These are phyloP conservation scores for Acromyrmex charruanus DNA, from an alignment of 1,140 invertebrate genomes.

Conservation along the genomic window DNA sequence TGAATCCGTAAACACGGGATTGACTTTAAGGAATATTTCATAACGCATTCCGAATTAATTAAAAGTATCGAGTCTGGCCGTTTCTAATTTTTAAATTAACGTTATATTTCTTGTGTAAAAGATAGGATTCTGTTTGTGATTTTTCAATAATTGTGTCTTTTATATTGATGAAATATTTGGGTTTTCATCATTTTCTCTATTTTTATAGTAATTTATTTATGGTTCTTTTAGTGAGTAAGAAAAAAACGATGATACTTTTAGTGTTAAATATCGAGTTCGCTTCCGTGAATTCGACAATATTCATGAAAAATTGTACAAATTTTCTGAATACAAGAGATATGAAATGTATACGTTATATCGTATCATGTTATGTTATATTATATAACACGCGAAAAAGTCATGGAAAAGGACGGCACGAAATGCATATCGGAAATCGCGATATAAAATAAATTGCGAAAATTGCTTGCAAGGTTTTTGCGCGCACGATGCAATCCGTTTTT, in stretches of 20 bases:
- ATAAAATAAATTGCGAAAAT: slow-evolving; percentile 53
- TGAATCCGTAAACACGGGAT: slow-evolving; percentile 7
- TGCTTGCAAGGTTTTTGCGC: slow-evolving; percentile 40
- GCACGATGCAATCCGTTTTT: slow-evolving; percentile 35
- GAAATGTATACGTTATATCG: slow-evolving; percentile 18
- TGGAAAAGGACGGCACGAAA: neutral
- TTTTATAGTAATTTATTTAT: too few relatives aligned
- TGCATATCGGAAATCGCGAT: slow-evolving; percentile 31
- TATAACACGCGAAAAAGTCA: slow-evolving; percentile 11
- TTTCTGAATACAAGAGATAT: slow-evolving; percentile 20
- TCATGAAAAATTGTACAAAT: slow-evolving; percentile 13
- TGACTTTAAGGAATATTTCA: slow-evolving; percentile 13
- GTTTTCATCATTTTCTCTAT: too few relatives aligned
- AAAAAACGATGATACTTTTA: too few relatives aligned
- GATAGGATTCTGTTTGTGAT: too few relatives aligned
- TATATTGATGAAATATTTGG: too few relatives aligned
- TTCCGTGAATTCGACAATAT: neutral
- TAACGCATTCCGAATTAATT: neutral
- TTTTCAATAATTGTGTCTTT: too few relatives aligned
- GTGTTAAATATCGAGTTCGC: neutral
- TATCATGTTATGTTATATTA: neutral
- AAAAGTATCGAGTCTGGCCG: too few relatives aligned
- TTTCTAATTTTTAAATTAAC: too few relatives aligned
- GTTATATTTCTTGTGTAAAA: too few relatives aligned
- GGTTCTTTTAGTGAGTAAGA: too few relatives aligned